Base-by-base conservation (phyloP, 2,888 invertebrate genomes). In the Dromius quadrimaculatus region DNA sequence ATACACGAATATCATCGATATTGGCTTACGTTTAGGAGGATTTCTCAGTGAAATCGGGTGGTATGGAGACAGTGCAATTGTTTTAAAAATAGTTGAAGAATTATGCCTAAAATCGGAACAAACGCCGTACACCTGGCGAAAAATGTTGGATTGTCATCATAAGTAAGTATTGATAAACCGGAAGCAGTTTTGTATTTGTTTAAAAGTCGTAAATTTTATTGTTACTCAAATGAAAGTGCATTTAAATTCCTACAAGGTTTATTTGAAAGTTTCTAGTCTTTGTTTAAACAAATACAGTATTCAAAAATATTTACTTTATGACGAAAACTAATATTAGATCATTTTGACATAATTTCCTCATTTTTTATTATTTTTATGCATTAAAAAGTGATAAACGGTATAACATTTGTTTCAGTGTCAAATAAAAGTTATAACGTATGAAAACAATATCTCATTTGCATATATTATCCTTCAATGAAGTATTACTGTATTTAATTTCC, bases 21-120 rank as follows among this genome's bases (percentile, higher is more conserved):
- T 78, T n/a, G 82, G 82, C 5, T 73, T 82, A 43, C 76, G 76
- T 71, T 73, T 82, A 11, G 93, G 92, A 71, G 87, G 88, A 72
- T 97, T 97, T 83, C 87, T 96, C 2, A 91, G 91, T 79, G 96
- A 96, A 79, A 93, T 93, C 0, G 95, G 95, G 0, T 95, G 94
- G 93, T 92, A 92, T 80, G 85, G 85, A 73, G 91, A 93, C 78
- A 91, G 93, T 73, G 90, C 92, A 78, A 84, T 87, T 45, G 89
- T 95, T 64, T 83, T 95, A 74, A 81, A 87, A 38, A 84, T 87
- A 6, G 92, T 92, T 76, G 88, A 90, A 72, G 84, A 87, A 73
- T 81, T 93, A 63, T 90, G 92, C 79, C 82, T 84, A 72, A 79
- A 81, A 5, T 84, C 86, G 74, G 84, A 85, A 15, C 83, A 85